phyloP scores from a whole-genome alignment of 2,797 vertebrate species.

The Scyliorhinus canicula region DNA sequence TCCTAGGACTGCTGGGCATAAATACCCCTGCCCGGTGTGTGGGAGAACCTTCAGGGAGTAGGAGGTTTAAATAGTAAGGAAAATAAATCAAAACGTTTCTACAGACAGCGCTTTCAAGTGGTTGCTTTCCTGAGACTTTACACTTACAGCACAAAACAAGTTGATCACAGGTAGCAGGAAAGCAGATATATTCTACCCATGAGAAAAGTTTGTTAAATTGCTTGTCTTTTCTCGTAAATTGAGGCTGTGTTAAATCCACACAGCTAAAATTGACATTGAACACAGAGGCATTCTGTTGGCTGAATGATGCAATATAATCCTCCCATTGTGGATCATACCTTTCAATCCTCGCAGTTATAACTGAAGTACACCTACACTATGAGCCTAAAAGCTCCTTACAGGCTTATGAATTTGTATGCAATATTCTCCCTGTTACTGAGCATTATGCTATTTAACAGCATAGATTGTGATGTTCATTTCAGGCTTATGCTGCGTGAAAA shows the following conservation, averaged over 20 bases:
- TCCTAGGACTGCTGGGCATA: too few species aligned
- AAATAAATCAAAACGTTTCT: too few species aligned
- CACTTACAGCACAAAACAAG: too few species aligned
- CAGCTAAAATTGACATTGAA: background rate
- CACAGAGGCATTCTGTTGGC: background rate
- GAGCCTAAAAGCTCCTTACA: constrained; percentile 6
- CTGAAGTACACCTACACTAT: background rate
- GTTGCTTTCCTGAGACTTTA: too few species aligned
- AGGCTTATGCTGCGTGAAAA: constrained; percentile 9
- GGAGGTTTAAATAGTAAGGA: too few species aligned
- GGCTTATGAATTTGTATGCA: constrained; percentile 21
- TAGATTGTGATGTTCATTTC: background rate
- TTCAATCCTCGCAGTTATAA: background rate
- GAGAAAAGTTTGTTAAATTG: background rate
- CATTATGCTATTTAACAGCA: constrained; percentile 3
- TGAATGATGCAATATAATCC: constrained; percentile 29
- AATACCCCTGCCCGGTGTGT: too few species aligned
- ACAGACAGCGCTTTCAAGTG: too few species aligned
- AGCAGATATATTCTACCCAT: too few species aligned
- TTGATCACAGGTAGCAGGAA: too few species aligned
- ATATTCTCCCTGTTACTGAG: background rate
- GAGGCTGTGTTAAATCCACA: background rate
- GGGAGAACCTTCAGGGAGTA: too few species aligned
- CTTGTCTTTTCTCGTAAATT: background rate
- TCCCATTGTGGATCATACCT: background rate